Conservation (phyloP, 1,140 invertebrate genomes). For the Papilio machaon region DNA sequence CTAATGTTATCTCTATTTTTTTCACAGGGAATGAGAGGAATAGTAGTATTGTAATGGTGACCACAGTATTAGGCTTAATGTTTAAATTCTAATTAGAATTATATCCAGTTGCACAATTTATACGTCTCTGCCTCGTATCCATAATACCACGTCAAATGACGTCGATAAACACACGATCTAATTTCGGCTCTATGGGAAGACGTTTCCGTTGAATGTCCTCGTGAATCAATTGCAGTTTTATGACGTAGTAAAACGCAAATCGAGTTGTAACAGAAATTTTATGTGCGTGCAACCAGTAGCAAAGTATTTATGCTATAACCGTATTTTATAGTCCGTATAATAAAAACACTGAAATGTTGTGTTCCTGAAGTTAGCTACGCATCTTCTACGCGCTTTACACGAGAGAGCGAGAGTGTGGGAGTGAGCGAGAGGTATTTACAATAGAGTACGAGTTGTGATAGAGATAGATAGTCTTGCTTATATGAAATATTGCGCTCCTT, state of each 20-base stretch:
- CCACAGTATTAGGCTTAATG: not conserved
- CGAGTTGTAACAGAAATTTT: constrained; percentile 18
- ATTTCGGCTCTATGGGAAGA: not conserved
- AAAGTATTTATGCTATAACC: not conserved
- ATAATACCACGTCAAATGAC: constrained; percentile 20
- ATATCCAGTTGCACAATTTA: not conserved
- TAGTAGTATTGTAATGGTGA: no score
- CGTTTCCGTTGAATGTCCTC: not conserved
- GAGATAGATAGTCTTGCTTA: not conserved
- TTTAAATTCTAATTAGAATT: not conserved
- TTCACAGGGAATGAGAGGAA: no score
- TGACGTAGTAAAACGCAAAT: constrained; percentile 12
- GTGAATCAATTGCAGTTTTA: constrained; percentile 13
- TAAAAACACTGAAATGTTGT: not conserved
- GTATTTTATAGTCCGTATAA: constrained; percentile 8
- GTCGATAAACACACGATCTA: constrained; percentile 1
- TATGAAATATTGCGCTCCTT: not conserved
- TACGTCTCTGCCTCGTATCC: not conserved
- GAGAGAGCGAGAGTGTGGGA: no score
- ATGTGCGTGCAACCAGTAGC: not conserved
- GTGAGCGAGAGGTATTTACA: not conserved
- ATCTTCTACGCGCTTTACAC: not conserved
- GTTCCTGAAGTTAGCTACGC: not conserved
- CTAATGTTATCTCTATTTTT: no score
- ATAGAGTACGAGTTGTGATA: not conserved